Base-by-base conservation (phyloP, 2,797 vertebrate species). In the Malacoraja senta region DNA sequence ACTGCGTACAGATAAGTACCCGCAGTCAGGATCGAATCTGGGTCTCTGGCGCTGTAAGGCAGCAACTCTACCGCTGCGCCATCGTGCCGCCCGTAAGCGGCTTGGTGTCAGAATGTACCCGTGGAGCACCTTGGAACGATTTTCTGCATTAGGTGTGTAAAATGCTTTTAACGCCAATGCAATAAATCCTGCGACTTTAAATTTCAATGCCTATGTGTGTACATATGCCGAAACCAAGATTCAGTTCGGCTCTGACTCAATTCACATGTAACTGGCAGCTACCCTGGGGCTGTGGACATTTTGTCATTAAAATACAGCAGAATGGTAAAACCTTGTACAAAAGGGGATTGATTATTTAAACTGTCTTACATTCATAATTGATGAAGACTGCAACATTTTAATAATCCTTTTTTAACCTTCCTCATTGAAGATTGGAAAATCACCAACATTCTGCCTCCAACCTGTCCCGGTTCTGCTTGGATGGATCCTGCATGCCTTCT, bases 261-360 rank as follows among this genome's bases (percentile, higher is more conserved):
- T 92, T 17, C 29, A 76, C 72, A 53, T 58, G 13, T 53, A 29
- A 92, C 90, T 92, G 35, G 38, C 12, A 74, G 71, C 53, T 76
- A 72, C 38, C 90, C 90, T 76, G 71, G 76, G 71, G 90, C 71
- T 24, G 29, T 12, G 1, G 71, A 76, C 12, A 72, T 92, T 92
- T 92, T 92, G 72, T 92, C 90, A 92, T 76, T 76, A 74, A 92
- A 92, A 63, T 72, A 76, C 26, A 74, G 72, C 90, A 92, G 44
- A 92, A 92, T 7, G 71, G 4, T 74, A 29, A 76, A 24, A 58
- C 26, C 35, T 12, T 92, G 90, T 76, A 76, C 90, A 92, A 53
- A 92, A 92, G 53, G 90, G 29, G 71, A 92, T 92, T 74, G 90
- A 92, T 92, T 74, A 74, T 92, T 92, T 92, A 92, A 92, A 92